These are phyloP conservation scores for Mimumesa dahlbomi DNA, from an alignment of 2,888 invertebrate genomes.

Conservation along the genomic window DNA sequence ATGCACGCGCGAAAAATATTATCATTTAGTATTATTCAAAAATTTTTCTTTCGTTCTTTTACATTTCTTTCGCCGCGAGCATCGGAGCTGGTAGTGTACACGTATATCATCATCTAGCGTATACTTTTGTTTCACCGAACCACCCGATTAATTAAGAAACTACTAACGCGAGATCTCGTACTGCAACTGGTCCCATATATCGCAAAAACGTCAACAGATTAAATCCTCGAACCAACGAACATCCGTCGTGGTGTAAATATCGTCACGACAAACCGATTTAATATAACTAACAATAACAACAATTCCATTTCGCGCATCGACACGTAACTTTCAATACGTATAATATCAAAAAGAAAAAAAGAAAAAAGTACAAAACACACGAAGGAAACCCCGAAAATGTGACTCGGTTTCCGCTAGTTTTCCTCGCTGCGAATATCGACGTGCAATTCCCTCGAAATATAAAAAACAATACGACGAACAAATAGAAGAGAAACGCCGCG, in stretches of 20 bases:
- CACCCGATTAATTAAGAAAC: constrained; percentile 16
- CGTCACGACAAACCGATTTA: constrained; percentile 24
- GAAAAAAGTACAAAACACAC: no score
- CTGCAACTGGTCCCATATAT: constrained; percentile 57
- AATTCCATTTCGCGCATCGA: constrained; percentile 23
- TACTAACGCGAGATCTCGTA: constrained; percentile 44
- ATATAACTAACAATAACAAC: constrained; percentile 55
- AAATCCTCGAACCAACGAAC: constrained; percentile 27
- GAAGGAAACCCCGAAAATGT: no score
- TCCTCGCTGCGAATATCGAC: no score
- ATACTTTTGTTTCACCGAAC: background rate
- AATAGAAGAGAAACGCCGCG: no score
- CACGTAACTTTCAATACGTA: no score
- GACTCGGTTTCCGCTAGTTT: no score
- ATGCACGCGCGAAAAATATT: constrained; percentile 41
- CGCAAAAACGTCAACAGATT: constrained; percentile 45
- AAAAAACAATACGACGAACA: no score
- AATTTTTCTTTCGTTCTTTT: no score
- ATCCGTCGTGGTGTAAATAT: background rate
- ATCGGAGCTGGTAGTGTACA: background rate
- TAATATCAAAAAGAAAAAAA: no score
- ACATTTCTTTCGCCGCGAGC: no score
- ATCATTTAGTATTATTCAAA: no score
- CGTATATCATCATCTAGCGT: background rate
- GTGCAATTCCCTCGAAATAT: no score